Conservation (phyloP, 2,888 invertebrate genomes). For the Brenthis daphne region DNA sequence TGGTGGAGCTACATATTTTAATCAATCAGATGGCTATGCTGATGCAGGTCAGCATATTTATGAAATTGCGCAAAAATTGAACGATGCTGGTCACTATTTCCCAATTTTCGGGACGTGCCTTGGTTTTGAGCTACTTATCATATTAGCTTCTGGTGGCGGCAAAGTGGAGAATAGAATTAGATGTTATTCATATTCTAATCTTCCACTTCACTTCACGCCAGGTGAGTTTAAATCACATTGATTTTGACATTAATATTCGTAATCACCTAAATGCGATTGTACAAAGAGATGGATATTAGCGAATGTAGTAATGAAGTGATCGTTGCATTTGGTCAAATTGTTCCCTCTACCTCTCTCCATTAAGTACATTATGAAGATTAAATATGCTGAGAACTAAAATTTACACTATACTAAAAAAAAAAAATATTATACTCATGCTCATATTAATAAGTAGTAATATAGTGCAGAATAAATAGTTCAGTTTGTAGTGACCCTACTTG, state of each 20-base stretch:
- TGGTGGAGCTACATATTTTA: conserved; percentile 89
- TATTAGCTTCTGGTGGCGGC: conserved; percentile 78
- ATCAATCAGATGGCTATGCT: conserved; percentile 86
- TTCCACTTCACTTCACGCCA: conserved; percentile 85
- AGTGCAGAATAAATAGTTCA: no score
- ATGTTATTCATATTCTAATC: conserved; percentile 84
- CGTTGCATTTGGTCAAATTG: no score
- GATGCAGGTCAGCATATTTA: conserved; percentile 88
- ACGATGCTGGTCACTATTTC: conserved; percentile 87
- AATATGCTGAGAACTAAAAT: no score
- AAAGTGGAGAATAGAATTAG: conserved; percentile 81
- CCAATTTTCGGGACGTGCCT: conserved; percentile 95
- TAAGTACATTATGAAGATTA: no score
- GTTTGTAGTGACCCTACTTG: no score
- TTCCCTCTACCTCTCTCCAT: no score
- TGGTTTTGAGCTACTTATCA: conserved; percentile 91
- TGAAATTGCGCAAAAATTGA: conserved; percentile 85
- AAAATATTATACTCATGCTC: no score
- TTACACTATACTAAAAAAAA: no score
- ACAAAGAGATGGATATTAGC: no score
- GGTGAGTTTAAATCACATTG: conserved; percentile 70
- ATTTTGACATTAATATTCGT: background rate
- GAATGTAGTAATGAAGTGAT: no score
- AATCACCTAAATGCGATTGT: no score
- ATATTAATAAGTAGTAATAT: no score